These are phyloP conservation scores for Phoeniculus purpureus DNA, from an alignment of 2,797 vertebrate species.

Conservation along the genomic window DNA sequence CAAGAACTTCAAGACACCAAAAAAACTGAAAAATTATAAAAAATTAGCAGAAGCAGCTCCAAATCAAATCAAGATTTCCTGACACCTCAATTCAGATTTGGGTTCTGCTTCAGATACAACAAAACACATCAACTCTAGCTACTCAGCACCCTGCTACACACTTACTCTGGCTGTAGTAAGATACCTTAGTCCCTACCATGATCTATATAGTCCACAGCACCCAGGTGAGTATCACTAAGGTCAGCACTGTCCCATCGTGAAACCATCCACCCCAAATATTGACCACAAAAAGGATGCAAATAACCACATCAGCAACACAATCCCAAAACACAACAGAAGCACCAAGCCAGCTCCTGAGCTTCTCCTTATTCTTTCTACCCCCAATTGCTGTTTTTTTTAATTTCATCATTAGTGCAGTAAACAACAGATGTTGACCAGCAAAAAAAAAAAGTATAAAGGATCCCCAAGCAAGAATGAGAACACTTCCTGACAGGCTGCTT, in stretches of 20 bases:
- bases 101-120: neutral
- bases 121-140: no score
- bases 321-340: neutral
- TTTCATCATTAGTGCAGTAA: neutral
- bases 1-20: neutral
- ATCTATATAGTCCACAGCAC: rapidly evolving
- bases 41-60: neutral
- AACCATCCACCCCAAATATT: neutral
- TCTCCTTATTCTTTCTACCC: neutral
- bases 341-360: neutral
- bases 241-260: rapidly evolving
- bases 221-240: neutral
- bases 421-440: constrained; percentile 28
- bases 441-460: neutral
- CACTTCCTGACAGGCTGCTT: constrained; percentile 26
- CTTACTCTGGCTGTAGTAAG: neutral
- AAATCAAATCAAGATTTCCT: neutral
- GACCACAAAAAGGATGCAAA: neutral
- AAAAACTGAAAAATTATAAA: neutral
- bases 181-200: rapidly evolving
- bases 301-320: neutral
- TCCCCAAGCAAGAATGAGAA: neutral
- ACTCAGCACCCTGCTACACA: neutral
- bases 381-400: neutral
- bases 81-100: neutral